A percentile compares a stretch with the other conserved stretches of the same genome.
Conservation (phyloP, 2,888 invertebrate genomes). For the Parascotia fuliginaria region DNA sequence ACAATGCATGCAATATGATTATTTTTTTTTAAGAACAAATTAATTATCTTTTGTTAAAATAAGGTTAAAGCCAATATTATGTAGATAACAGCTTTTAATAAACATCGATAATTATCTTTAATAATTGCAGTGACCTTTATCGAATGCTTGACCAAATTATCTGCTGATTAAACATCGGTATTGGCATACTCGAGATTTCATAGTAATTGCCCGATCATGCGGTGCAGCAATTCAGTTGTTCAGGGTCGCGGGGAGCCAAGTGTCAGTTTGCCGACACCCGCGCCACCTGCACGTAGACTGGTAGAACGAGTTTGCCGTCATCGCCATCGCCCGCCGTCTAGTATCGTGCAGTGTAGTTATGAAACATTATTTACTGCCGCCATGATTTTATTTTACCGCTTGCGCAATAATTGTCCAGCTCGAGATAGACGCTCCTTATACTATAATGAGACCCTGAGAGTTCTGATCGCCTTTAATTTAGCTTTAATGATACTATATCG, state of each 20-base stretch:
- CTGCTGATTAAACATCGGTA: slow-evolving; percentile 25
- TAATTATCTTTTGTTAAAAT: not conserved
- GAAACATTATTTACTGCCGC: slow-evolving; percentile 69
- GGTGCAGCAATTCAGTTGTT: slow-evolving; percentile 53
- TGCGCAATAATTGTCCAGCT: slow-evolving; percentile 66
- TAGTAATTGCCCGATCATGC: slow-evolving; percentile 43
- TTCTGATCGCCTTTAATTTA: slow-evolving; percentile 27
- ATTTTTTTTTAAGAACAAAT: no score
- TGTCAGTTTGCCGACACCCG: slow-evolving; percentile 49
- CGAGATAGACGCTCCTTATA: slow-evolving; percentile 12
- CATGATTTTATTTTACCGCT: slow-evolving; percentile 70
- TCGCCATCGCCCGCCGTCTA: slow-evolving; percentile 52
- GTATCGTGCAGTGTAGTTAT: slow-evolving; percentile 60
- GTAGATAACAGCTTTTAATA: slow-evolving; percentile 31
- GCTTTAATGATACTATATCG: slow-evolving; percentile 28
- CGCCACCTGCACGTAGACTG: slow-evolving; percentile 70
- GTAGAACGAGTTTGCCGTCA: slow-evolving; percentile 62
- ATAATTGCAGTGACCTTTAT: slow-evolving; percentile 47
- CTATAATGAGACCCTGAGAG: slow-evolving; percentile 20
- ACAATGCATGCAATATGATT: not conserved
- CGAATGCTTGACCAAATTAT: slow-evolving; percentile 43
- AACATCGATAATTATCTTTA: slow-evolving; percentile 28
- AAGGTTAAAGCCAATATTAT: slow-evolving; percentile 9
- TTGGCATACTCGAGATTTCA: slow-evolving; percentile 46
- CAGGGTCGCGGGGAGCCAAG: slow-evolving; percentile 62